A percentile compares a stretch with the other conserved stretches of the same genome.
These are phyloP conservation scores for Xylota segnis DNA, from an alignment of 2,888 invertebrate species.

Conservation along the genomic window DNA sequence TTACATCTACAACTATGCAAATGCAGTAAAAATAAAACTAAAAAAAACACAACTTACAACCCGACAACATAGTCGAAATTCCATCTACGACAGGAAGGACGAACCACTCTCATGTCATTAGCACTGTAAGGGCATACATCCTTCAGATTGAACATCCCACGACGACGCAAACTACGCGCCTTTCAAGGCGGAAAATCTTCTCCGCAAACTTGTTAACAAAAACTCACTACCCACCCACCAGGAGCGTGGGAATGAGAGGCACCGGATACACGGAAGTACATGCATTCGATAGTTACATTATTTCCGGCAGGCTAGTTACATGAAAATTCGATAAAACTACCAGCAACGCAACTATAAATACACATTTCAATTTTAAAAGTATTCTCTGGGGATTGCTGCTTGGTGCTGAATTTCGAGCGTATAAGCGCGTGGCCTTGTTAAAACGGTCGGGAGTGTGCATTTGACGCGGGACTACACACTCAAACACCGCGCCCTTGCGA, in stretches of 20 bases:
- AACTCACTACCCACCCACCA: constrained; percentile 5
- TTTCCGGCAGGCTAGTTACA: constrained; percentile 69
- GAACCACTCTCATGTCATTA: constrained; percentile 33
- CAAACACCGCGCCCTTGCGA: constrained; percentile 22
- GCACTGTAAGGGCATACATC: constrained; percentile 44
- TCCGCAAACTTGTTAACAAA: constrained; percentile 65
- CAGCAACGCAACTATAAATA: background rate
- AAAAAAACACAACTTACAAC: constrained; percentile 4
- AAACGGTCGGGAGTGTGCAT: constrained; percentile 53
- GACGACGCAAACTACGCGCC: constrained; percentile 26
- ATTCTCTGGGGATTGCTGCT: constrained; percentile 3
- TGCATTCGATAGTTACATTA: constrained; percentile 40
- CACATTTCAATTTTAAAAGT: constrained; percentile 49
- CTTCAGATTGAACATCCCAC: constrained; percentile 28
- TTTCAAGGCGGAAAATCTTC: constrained; percentile 58
- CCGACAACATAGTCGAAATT: background rate
- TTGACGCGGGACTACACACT: constrained; percentile 47
- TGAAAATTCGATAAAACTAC: constrained; percentile 69
- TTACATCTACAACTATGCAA: background rate
- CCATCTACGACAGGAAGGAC: constrained; percentile 7
- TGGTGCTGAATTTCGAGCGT: constrained; percentile 10
- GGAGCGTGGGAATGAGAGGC: background rate
- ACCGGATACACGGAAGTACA: constrained; percentile 33
- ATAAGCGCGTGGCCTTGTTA: constrained; percentile 53
- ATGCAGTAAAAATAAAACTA: background rate